Base-by-base conservation (phyloP, 2,113 vertebrate genomes). In the Scomber scombrus region DNA sequence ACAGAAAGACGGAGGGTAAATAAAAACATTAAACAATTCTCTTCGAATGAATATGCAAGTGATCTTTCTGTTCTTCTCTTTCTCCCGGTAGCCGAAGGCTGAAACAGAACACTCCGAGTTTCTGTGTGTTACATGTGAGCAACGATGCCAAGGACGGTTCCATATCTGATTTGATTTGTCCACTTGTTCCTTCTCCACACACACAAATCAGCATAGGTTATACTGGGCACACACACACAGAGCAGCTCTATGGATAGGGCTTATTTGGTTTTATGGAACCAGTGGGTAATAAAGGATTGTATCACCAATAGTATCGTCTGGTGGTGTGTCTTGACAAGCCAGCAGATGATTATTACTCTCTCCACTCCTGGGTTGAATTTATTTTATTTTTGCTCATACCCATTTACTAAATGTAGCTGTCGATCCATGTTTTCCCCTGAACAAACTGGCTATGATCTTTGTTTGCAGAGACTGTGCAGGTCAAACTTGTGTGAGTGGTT, bases 241-340 rank as follows among this genome's bases (percentile, higher is more conserved):
- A 45, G 49, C 49, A 52, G 62, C 57, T 85, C 46, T 74, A 16
- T 80, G 34, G 62, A 76, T 58, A 60, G 43, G 77, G 78, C 72
- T 88, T 76, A 80, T 90, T 87, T 91, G 78, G 69, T 80, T 92
- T 91, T 85, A 88, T 89, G 61, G 78, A 82, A 80, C 71, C 71
- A 69, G 49, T 71, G 54, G 57, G 75, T 80, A 88, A 88, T 91
- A 75, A 85, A 83, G 52, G 62, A 21, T 84, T 85, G 83, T 84
- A 79, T 87, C 73, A 77, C 58, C 52, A 52, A 46, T 75, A 45
- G 57, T 74, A 72, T 79, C 4, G 9, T 80, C 82, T 67, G 56
- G 63, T 71, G 56, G 51, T 80, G 51, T 75, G 57, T 80, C 71
- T n/a, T 75, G 76, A 83, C 78, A 80, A 62, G 74, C 71, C 68